Evolutionary conservation across 2,888 invertebrate species (phyloP), one percentile per base, ranked within the genome.

Genomic region (Conchocele bisecta): DNA sequence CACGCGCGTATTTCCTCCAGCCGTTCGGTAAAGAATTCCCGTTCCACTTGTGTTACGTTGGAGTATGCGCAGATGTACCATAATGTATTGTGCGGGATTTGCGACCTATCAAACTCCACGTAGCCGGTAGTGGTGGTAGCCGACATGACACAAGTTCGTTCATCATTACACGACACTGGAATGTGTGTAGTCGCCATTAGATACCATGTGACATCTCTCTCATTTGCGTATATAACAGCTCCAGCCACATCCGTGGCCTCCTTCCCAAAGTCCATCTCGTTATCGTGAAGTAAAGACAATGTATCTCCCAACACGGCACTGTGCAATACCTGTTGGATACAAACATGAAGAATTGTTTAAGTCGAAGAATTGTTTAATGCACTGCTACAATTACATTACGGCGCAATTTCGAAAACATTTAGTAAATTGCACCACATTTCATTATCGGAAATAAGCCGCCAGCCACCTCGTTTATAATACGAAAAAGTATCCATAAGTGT

Each of bases 41-140:
- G 29, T 17, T 26, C 11, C 20, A 64, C 42, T 15, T 35, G 17
- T 4, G 67, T 64, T n/a, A 26, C 35, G 26, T 63, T 57, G 6
- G 73, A 67, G 24, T 33, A 46, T 1, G 73, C 73, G 37, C 73
- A 73, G 3, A 64, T 64, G 29, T 64, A 73, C 35, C 58, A 67
- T 13, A 63, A 24, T 20, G 28, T 24, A 29, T 65, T 57, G 13
- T 20, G 3, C 11, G 20, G 4, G 4, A 68, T 31, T 3, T 22
- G 3, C 5, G 13, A 37, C 17, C 50, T 51, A 7, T 54, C 41
- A n/a, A 68, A 71, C 24, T 26, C 3, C 9, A 37, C 60, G 50
- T 50, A 65, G 20, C 71, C 65, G 5, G 33, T 26, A 7, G 28
- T 1, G 4, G 56, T 68, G 3, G 20, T 20, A 11, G 1, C 13